Percentiles rank a stretch among this genome's conserved stretches.
Evolutionary conservation across 2,113 vertebrate species (phyloP).

Genomic region (Vanacampus margaritifer): DNA sequence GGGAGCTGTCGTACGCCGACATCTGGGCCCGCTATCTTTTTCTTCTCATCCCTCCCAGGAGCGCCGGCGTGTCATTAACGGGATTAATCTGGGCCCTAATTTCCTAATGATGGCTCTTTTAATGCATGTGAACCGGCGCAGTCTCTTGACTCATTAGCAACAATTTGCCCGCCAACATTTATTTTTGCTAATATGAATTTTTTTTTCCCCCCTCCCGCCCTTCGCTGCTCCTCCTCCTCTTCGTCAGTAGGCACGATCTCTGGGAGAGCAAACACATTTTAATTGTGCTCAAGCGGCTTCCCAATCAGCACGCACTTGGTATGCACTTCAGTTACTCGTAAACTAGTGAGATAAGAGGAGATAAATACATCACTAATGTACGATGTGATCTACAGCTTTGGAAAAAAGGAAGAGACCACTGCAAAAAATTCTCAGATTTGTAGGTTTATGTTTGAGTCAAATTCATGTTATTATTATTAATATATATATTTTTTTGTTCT

Average conservation of each 20-base stretch:
- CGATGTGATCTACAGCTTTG: not conserved
- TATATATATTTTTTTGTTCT: too few species aligned
- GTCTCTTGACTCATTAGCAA: slow-evolving; percentile 99
- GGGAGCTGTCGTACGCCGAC: slow-evolving; percentile 75
- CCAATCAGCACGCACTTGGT: slow-evolving; percentile 6
- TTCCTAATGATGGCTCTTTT: slow-evolving; percentile 99
- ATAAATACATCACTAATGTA: not conserved
- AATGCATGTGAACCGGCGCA: slow-evolving; percentile 98
- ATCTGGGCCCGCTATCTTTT: slow-evolving; percentile 88
- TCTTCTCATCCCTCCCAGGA: slow-evolving; percentile 78
- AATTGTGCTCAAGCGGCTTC: slow-evolving; percentile 59
- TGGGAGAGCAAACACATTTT: slow-evolving; percentile 69
- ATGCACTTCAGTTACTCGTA: not conserved
- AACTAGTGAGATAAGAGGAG: not conserved
- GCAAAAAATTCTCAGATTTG: not conserved
- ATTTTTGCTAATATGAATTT: slow-evolving; percentile 94
- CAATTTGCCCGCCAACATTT: slow-evolving; percentile 98
- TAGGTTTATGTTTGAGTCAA: not conserved
- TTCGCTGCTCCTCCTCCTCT: not conserved
- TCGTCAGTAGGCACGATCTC: slow-evolving; percentile 36
- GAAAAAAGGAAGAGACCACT: not conserved
- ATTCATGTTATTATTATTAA: not conserved
- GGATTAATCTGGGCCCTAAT: slow-evolving; percentile 99
- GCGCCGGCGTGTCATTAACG: slow-evolving; percentile 97
- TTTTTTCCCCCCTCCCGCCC: slow-evolving; percentile 44